phyloP scores from a whole-genome alignment of 2,113 vertebrate species.

The Pseudorasbora parva region DNA sequence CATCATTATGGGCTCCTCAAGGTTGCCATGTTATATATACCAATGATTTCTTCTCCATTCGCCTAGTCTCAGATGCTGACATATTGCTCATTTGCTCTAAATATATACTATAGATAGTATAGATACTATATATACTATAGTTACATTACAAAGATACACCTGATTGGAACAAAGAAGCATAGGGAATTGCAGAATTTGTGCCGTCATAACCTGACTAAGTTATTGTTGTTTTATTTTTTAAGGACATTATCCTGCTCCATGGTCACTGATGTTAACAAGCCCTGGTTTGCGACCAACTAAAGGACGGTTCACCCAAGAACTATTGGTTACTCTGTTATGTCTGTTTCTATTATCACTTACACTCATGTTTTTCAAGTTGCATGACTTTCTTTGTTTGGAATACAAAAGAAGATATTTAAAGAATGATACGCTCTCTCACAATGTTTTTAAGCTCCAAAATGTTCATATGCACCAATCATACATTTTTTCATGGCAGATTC shows the following conservation, averaged over 20 bases:
- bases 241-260: background rate
- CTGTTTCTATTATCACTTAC: no score
- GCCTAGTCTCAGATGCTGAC: background rate
- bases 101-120: background rate
- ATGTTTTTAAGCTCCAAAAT: no score
- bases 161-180: background rate
- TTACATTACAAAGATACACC: background rate
- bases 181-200: background rate
- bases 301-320: background rate
- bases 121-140: no score
- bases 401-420: background rate
- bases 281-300: background rate
- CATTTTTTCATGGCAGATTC: no score
- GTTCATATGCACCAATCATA: no score
- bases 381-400: no score
- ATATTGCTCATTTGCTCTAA: background rate
- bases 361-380: no score
- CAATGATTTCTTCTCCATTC: background rate
- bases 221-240: background rate
- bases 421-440: background rate
- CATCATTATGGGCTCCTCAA: conserved; percentile 26
- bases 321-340: no score
- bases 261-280: background rate
- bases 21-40: conserved; percentile 28
- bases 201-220: background rate